Percentiles rank a stretch among this genome's conserved stretches.
Conservation (phyloP, 2,888 invertebrate species). For the Anarsia innoxiella region DNA sequence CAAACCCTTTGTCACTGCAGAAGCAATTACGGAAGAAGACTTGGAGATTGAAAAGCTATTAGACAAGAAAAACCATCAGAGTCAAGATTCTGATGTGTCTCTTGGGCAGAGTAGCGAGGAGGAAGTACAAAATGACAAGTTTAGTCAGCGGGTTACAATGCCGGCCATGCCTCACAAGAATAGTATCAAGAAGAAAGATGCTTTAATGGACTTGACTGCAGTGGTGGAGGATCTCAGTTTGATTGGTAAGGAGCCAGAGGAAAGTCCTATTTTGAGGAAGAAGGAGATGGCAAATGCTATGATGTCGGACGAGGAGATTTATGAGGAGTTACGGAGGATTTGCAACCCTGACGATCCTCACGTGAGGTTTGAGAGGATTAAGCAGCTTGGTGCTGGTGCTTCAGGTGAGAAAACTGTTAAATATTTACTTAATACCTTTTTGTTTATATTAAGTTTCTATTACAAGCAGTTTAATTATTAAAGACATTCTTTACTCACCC, state of each 20-base stretch:
- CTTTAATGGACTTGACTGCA: constrained; percentile 46
- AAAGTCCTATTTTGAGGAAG: constrained; percentile 77
- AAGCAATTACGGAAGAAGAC: constrained; percentile 88
- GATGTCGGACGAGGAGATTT: constrained; percentile 83
- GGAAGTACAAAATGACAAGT: constrained; percentile 58
- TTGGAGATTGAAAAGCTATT: constrained; percentile 86
- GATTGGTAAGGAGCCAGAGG: constrained; percentile 63
- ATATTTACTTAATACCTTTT: no score
- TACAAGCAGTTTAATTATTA: no score
- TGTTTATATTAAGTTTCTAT: no score
- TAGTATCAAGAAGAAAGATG: constrained; percentile 56
- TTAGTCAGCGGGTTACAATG: constrained; percentile 65
- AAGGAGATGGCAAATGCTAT: constrained; percentile 73
- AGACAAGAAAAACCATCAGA: constrained; percentile 82
- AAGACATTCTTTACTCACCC: no score
- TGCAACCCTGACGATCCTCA: constrained; percentile 90
- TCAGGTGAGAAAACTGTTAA: no score
- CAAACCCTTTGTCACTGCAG: constrained; percentile 88
- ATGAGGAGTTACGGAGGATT: constrained; percentile 83
- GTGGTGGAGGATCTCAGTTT: constrained; percentile 58
- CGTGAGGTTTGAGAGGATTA: constrained; percentile 84
- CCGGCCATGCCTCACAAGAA: constrained; percentile 67
- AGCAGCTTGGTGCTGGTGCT: constrained; percentile 93
- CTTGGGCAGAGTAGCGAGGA: constrained; percentile 73
- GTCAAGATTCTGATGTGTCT: constrained; percentile 73